Base-by-base conservation (phyloP, 2,797 vertebrate genomes). In the Pterois miles region DNA sequence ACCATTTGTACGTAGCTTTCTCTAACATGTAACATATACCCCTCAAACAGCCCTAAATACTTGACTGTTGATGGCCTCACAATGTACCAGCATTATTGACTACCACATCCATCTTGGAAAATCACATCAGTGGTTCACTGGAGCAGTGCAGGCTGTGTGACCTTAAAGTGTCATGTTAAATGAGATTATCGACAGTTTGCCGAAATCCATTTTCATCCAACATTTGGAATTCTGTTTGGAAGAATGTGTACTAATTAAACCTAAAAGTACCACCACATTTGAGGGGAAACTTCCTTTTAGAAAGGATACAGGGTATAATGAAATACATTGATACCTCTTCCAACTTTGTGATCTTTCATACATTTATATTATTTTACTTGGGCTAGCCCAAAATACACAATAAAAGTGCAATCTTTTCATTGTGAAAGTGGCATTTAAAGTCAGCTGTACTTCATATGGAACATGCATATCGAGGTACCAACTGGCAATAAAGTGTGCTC, bases 401-500 rank as follows among this genome's bases (percentile, higher is more conserved):
- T 18, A 23, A n/a, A 34, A 56, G 9, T 9, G 8, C 4, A 23
- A 48, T 38, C 18, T 48, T 48, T 48, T 20, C 20, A 48, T 18
- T 36, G 40, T 36, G 8, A 68, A 48, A 22, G 6, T 36, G 20
- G 11, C 7, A 58, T 67, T 52, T 50, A 27, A 79, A 70, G 10
- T 69, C 22, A 20, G 12, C 34, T 25, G 6, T 46, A 74, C 14
- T 68, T 68, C 2, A 75, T 56, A 20, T 25, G 11, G n/a, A 69
- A 81, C 29, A 86, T 58, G 54, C 27, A 46, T 16, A 46, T 12
- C 6, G 8, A 75, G 22, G 23, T 23, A 74, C 10, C 29, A 74
- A 86, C 34, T 52, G 27, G 53, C 67, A 89, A 76, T 58, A 73
- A 73, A 43, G 20, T 74, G 60, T 80, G 65, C 82, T 93, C 91